These are phyloP conservation scores for Psilopogon haemacephalus DNA, from an alignment of 2,113 vertebrate genomes.

Conservation along the genomic window DNA sequence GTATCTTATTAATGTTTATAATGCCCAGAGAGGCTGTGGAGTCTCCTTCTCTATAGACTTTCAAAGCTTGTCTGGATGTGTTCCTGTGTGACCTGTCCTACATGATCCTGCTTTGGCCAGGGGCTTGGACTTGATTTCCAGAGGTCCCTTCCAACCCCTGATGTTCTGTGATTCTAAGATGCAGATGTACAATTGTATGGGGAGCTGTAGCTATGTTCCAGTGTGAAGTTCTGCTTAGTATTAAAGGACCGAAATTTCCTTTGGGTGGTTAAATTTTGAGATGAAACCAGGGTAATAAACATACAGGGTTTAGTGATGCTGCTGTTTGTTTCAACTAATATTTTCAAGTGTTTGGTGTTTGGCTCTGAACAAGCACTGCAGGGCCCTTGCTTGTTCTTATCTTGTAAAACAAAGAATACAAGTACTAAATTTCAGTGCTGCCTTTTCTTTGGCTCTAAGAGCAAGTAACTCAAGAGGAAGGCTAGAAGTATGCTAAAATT, in stretches of 20 bases:
- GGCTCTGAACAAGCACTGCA: neutral
- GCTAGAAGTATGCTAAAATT: constrained; percentile 32
- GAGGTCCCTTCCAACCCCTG: too few species aligned
- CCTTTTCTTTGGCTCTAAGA: neutral
- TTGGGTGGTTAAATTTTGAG: neutral
- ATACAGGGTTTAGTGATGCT: neutral
- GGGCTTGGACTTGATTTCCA: too few species aligned
- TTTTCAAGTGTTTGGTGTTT: neutral
- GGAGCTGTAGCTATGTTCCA: neutral
- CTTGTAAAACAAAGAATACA: neutral
- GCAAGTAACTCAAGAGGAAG: neutral
- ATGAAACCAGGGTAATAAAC: neutral
- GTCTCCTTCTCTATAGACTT: too few species aligned
- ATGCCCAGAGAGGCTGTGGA: too few species aligned
- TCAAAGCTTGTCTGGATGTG: too few species aligned
- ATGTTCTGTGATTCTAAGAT: too few species aligned
- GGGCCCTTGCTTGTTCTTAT: neutral
- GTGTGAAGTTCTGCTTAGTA: neutral
- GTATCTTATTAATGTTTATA: too few species aligned
- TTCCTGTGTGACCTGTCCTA: too few species aligned
- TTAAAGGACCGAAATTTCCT: neutral
- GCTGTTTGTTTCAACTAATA: neutral
- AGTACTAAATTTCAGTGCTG: neutral
- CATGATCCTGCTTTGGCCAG: too few species aligned
- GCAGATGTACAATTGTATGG: neutral